Conservation (phyloP, 2,888 invertebrate genomes). For the Arrhopalites spinosus region DNA sequence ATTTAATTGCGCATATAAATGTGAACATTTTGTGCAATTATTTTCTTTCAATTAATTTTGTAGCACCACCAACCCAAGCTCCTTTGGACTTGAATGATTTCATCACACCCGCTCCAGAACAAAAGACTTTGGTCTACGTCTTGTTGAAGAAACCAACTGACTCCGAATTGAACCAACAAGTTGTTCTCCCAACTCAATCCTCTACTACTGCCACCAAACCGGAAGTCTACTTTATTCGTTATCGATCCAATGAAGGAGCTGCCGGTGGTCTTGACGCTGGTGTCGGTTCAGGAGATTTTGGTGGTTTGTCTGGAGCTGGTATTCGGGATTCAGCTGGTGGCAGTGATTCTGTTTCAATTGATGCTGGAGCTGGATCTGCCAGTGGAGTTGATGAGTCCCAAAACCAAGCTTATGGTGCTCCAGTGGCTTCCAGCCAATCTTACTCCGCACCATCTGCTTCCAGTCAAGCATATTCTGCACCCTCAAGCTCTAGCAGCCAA, state of each 20-base stretch:
- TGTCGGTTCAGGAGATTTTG: not conserved
- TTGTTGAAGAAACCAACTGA: slow-evolving; percentile 35
- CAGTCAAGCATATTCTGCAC: too few species aligned
- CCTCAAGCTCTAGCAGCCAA: too few species aligned
- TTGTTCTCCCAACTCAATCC: slow-evolving; percentile 22
- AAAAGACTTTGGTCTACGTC: slow-evolving; percentile 37
- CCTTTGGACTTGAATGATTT: slow-evolving; percentile 22
- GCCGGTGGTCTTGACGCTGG: slow-evolving; percentile 1
- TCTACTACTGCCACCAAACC: slow-evolving; percentile 33
- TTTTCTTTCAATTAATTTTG: too few species aligned
- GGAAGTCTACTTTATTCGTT: slow-evolving; percentile 39
- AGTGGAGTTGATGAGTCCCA: not conserved
- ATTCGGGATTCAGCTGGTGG: too few species aligned
- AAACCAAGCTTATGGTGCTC: too few species aligned
- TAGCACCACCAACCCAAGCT: slow-evolving; percentile 13
- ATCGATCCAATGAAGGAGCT: slow-evolving; percentile 9
- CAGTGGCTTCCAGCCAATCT: too few species aligned
- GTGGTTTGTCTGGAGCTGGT: too few species aligned
- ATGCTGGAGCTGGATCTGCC: not conserved
- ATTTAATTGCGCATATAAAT: too few species aligned
- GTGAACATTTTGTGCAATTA: too few species aligned
- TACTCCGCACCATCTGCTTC: too few species aligned
- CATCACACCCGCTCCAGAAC: slow-evolving; percentile 35
- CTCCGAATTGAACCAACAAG: slow-evolving; percentile 11
- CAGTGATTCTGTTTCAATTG: too few species aligned